A percentile compares a stretch with the other conserved stretches of the same genome.
Conservation (phyloP, 2,888 invertebrate species). For the Acheta domesticus region DNA sequence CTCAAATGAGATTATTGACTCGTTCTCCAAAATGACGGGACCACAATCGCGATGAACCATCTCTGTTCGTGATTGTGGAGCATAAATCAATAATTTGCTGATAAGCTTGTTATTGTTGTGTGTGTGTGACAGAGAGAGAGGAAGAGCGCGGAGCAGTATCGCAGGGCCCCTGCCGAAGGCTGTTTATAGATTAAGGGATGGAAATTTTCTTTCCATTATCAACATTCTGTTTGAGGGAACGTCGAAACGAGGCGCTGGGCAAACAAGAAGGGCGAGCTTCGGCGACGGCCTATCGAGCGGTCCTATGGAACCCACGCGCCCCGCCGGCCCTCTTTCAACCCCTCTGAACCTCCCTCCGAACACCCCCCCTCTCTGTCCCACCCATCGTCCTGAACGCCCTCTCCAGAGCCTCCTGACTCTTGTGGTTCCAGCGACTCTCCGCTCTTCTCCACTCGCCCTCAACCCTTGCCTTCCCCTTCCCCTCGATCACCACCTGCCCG, state of each 20-base stretch:
- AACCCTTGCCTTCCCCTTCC: background rate
- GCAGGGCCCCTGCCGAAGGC: background rate
- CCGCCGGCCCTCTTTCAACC: background rate
- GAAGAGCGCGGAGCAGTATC: background rate
- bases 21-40: background rate
- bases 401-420: background rate
- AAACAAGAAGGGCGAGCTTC: background rate
- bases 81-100: background rate
- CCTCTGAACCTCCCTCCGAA: too few relatives aligned
- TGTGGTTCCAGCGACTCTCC: background rate
- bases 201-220: background rate
- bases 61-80: background rate
- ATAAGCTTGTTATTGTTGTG: background rate
- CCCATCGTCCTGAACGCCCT: background rate
- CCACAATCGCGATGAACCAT: background rate
- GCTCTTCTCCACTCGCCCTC: background rate
- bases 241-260: background rate
- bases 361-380: too few relatives aligned
- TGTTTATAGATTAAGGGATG: background rate
- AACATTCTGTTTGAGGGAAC: background rate
- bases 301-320: background rate
- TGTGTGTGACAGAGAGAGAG: too few relatives aligned
- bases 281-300: background rate
- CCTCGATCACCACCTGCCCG: background rate
- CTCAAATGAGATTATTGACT: conserved; percentile 9